Percentiles rank a stretch among this genome's conserved stretches.
phyloP scores from a whole-genome alignment of 2,888 invertebrate genomes.

The Mamestra brassicae region DNA sequence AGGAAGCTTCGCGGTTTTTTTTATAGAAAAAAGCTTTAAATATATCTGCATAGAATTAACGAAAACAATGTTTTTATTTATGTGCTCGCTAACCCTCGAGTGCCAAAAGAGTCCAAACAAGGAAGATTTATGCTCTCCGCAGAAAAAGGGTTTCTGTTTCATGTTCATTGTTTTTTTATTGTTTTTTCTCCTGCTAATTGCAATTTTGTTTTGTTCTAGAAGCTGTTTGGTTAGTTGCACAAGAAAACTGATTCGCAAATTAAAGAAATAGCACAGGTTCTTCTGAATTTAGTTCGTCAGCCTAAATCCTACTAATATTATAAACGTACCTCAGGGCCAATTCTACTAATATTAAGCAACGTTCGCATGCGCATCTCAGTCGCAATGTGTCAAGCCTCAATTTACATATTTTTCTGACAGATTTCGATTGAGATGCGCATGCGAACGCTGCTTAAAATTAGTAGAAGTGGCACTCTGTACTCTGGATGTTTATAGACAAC shows the following conservation, averaged over 20 bases:
- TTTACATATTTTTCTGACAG: not conserved
- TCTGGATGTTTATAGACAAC: no score
- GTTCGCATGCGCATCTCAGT: no score
- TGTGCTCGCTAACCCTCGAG: constrained; percentile 74
- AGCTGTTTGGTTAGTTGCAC: constrained; percentile 34
- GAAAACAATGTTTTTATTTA: constrained; percentile 77
- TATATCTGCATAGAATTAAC: constrained; percentile 51
- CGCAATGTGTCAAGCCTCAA: no score
- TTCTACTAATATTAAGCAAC: no score
- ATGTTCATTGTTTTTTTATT: constrained; percentile 74
- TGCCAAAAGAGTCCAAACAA: constrained; percentile 76
- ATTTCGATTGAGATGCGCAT: no score
- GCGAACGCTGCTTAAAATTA: no score
- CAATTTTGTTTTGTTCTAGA: constrained; percentile 66
- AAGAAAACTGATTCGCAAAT: constrained; percentile 19
- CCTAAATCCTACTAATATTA: not conserved
- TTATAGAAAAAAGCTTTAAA: constrained; percentile 25
- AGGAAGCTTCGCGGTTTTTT: not conserved
- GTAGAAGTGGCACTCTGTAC: no score
- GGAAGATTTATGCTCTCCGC: constrained; percentile 81
- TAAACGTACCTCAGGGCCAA: no score
- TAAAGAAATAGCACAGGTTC: not conserved
- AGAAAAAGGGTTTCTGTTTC: constrained; percentile 77
- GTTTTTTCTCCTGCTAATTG: constrained; percentile 73
- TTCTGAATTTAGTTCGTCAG: not conserved